phyloP scores from a whole-genome alignment of 2,888 invertebrate genomes.

The Hemaris fuciformis region DNA sequence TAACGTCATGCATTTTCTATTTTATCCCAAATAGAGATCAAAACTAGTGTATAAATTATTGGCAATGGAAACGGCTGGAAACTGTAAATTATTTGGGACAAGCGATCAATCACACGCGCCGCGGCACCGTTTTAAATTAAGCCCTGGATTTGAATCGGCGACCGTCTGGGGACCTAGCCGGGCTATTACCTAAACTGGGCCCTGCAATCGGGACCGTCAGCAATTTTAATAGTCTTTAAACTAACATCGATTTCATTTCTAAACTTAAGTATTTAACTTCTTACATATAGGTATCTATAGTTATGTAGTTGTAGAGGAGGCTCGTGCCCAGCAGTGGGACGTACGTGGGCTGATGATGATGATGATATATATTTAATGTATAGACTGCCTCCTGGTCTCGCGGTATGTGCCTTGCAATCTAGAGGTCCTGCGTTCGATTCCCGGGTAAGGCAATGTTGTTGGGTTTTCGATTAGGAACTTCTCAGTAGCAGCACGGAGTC shows the following conservation, averaged over 20 bases:
- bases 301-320: too few relatives aligned
- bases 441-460: too few relatives aligned
- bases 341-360: too few relatives aligned
- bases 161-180: slow-evolving; percentile 25
- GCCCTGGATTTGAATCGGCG: slow-evolving; percentile 26
- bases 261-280: too few relatives aligned
- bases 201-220: not conserved
- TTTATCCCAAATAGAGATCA: not conserved
- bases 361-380: too few relatives aligned
- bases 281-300: too few relatives aligned
- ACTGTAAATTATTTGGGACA: slow-evolving; percentile 7
- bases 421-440: too few relatives aligned
- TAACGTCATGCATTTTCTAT: not conserved
- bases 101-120: slow-evolving; percentile 52
- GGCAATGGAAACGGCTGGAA: not conserved
- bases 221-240: not conserved
- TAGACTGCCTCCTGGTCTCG: too few relatives aligned
- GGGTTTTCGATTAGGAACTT: too few relatives aligned
- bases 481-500: too few relatives aligned
- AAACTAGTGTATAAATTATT: not conserved
- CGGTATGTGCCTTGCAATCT: too few relatives aligned
- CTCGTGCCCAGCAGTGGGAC: too few relatives aligned
- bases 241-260: not conserved
- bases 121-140: slow-evolving; percentile 36
- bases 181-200: slow-evolving; percentile 26